These are phyloP conservation scores for Lampropteryx suffumata DNA, from an alignment of 2,888 invertebrate species.

Conservation along the genomic window DNA sequence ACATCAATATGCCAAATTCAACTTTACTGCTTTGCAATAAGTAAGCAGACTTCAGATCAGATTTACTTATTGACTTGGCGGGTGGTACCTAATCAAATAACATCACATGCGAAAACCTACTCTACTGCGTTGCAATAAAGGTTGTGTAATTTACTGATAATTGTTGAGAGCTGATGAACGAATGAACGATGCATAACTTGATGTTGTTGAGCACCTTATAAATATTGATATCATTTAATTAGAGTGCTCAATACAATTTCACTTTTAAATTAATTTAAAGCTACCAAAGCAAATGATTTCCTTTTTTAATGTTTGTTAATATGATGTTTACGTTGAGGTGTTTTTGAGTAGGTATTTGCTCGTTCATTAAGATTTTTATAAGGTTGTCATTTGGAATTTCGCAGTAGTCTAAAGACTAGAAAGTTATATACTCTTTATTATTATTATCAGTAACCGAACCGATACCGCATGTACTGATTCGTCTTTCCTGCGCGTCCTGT, in stretches of 20 bases:
- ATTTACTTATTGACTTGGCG: constrained; percentile 67
- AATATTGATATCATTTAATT: constrained; percentile 17
- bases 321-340: no score
- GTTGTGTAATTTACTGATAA: constrained; percentile 22
- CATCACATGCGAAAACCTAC: constrained; percentile 42
- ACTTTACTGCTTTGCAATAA: no score
- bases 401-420: no score
- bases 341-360: no score
- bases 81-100: constrained; percentile 68
- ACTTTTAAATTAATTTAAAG: constrained; percentile 6
- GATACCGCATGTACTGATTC: no score
- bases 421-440: no score
- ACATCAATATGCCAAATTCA: no score
- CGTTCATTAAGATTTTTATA: no score
- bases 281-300: neutral
- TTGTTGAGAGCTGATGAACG: constrained; percentile 50
- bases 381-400: no score
- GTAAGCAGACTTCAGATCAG: constrained; percentile 59
- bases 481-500: no score
- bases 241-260: constrained; percentile 7
- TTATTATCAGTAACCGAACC: no score
- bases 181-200: constrained; percentile 34
- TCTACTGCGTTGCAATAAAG: constrained; percentile 35
- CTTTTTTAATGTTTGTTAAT: neutral
- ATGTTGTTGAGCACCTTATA: constrained; percentile 11